A percentile compares a stretch with the other conserved stretches of the same genome.
Conservation (phyloP, 2,113 vertebrate genomes). For the Ailurus styani region DNA sequence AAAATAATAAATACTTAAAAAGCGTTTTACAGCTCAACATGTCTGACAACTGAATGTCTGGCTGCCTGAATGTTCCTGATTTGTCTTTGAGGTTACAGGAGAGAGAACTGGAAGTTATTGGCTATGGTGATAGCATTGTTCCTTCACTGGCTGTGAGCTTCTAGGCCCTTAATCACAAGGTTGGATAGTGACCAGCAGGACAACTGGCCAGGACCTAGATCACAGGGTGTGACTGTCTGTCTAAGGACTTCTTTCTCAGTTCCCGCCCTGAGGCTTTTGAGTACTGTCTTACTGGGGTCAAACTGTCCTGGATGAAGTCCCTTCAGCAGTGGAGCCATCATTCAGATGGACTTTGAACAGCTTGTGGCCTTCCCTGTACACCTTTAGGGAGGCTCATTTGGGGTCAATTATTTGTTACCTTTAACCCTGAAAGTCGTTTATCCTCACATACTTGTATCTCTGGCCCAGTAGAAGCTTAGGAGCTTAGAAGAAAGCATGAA, state of each 20-base stretch:
- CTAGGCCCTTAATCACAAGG: not conserved
- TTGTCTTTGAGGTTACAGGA: not conserved
- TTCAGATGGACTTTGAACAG: not conserved
- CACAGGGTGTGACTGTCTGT: not conserved
- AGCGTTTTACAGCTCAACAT: not conserved
- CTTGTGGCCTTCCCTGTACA: not conserved
- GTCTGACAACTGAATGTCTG: not conserved
- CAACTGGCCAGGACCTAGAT: not conserved
- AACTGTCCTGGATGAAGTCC: not conserved
- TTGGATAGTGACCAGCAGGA: not conserved
- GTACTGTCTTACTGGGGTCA: not conserved
- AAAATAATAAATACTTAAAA: not conserved
- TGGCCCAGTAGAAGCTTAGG: not conserved
- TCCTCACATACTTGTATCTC: not conserved
- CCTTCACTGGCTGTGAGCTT: not conserved
- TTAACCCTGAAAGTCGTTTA: not conserved
- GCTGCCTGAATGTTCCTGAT: not conserved
- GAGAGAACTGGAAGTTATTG: not conserved
- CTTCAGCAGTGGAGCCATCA: not conserved
- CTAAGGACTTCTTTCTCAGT: not conserved
- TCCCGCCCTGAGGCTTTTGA: not conserved
- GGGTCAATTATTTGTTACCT: not conserved
- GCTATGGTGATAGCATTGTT: not conserved
- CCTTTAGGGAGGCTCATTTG: not conserved
- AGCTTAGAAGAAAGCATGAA: not conserved